A percentile compares a stretch with the other conserved stretches of the same genome.
phyloP scores from a whole-genome alignment of 2,888 invertebrate genomes.

The Cantharis flavilabris region DNA sequence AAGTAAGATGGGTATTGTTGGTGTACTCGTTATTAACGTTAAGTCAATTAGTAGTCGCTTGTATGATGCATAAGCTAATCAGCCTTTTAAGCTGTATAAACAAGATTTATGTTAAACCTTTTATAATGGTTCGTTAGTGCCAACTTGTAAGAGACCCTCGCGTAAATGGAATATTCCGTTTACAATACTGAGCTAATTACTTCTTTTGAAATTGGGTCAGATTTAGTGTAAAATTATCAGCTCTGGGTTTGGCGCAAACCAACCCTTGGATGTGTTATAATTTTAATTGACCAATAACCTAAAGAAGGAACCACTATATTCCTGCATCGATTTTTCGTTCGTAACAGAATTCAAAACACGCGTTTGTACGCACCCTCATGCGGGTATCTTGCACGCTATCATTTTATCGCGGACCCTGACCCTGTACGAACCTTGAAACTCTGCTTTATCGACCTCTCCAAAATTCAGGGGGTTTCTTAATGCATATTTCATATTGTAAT shows the following conservation, averaged over 20 bases:
- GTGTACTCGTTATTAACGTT: background rate
- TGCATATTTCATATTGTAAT: background rate
- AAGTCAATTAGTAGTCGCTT: constrained; percentile 14
- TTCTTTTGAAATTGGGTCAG: background rate
- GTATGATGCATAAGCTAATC: constrained; percentile 18
- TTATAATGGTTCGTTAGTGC: constrained; percentile 24
- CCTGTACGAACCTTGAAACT: constrained; percentile 19
- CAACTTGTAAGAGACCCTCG: constrained; percentile 9
- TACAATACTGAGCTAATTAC: background rate
- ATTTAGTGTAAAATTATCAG: background rate
- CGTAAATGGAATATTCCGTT: background rate
- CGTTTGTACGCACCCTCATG: constrained; percentile 20
- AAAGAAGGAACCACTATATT: background rate
- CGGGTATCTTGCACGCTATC: constrained; percentile 8
- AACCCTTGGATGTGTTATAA: background rate
- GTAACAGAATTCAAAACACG: constrained; percentile 17
- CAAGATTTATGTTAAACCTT: constrained; percentile 27
- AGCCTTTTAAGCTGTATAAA: constrained; percentile 18
- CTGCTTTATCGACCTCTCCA: constrained; percentile 16
- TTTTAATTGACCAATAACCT: background rate
- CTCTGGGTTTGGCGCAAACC: background rate
- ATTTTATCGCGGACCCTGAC: constrained; percentile 22
- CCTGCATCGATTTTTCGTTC: constrained; percentile 16
- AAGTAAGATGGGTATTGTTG: background rate
- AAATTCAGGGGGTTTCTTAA: constrained; percentile 1